Evolutionary conservation across 2,113 vertebrate species (phyloP).

Genomic region (Scartelaos histophorus): DNA sequence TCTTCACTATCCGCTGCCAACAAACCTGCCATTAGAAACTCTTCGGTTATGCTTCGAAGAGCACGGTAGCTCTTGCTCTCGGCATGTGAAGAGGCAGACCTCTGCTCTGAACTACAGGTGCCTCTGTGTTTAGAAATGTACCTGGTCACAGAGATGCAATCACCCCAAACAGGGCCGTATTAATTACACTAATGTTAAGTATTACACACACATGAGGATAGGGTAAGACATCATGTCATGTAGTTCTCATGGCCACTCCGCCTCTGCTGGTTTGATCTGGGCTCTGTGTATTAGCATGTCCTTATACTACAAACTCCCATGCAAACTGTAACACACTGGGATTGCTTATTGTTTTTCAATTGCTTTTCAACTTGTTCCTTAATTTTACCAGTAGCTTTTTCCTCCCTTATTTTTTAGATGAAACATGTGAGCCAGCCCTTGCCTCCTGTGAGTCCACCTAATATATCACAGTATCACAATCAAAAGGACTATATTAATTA

Average conservation of each 20-base stretch:
- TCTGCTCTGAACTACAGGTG: background rate
- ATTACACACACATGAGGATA: conserved; percentile 13
- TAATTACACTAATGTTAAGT: conserved; percentile 47
- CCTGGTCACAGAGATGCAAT: conserved; percentile 18
- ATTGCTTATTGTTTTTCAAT: background rate
- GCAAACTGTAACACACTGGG: background rate
- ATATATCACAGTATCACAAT: background rate
- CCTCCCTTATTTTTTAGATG: background rate
- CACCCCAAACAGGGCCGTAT: conserved; percentile 24
- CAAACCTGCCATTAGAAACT: conserved; percentile 43
- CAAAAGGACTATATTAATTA: conserved; percentile 1
- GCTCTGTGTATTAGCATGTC: background rate
- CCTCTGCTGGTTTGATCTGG: conserved; percentile 16
- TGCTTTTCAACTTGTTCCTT: background rate
- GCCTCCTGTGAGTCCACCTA: background rate
- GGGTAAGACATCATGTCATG: background rate
- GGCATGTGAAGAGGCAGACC: conserved; percentile 11
- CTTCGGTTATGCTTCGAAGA: conserved; percentile 34
- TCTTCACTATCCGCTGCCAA: conserved; percentile 22
- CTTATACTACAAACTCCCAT: background rate
- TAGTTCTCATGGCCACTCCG: background rate
- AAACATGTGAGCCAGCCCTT: background rate
- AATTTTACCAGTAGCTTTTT: background rate
- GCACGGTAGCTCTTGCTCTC: conserved; percentile 32
- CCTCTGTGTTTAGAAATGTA: background rate